phyloP scores from a whole-genome alignment of 2,113 vertebrate genomes.

The Eidolon helvum region DNA sequence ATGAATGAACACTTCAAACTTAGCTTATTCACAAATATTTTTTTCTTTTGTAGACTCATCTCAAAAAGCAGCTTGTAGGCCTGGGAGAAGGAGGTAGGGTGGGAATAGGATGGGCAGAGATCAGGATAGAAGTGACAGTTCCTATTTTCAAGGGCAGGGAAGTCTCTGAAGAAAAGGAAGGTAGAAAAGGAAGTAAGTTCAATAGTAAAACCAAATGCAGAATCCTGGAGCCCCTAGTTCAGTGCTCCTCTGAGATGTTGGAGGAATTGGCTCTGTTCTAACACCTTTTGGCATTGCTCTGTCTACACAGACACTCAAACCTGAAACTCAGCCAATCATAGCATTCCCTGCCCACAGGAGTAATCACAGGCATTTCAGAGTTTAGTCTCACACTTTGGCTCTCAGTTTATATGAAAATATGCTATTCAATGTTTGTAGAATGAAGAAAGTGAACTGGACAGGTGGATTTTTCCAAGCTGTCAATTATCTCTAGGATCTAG shows the following conservation, averaged over 20 bases:
- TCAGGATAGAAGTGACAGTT: background rate
- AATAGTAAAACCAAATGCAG: background rate
- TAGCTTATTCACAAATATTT: background rate
- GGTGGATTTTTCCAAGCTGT: slow-evolving; percentile 19
- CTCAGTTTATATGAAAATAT: slow-evolving; percentile 34
- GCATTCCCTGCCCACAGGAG: background rate
- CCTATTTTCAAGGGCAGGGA: background rate
- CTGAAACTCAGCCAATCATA: slow-evolving; percentile 43
- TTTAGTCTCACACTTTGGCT: background rate
- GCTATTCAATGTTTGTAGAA: slow-evolving; percentile 12
- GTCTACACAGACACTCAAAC: background rate
- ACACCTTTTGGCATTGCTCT: background rate
- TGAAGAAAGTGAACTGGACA: background rate
- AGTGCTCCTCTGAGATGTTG: too few relatives aligned
- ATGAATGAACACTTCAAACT: background rate
- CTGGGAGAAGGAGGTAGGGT: background rate
- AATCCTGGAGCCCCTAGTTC: background rate
- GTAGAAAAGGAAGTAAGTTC: background rate
- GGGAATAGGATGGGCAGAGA: background rate
- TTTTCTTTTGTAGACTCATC: background rate
- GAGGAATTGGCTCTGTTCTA: background rate
- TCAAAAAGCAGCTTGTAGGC: background rate
- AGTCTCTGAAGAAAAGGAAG: background rate
- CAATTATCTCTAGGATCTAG: background rate
- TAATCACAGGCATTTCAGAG: background rate